Percentiles rank a stretch among this genome's conserved stretches.
Conservation (phyloP, 1,140 invertebrate species). For the Drosophila quadrilineata region DNA sequence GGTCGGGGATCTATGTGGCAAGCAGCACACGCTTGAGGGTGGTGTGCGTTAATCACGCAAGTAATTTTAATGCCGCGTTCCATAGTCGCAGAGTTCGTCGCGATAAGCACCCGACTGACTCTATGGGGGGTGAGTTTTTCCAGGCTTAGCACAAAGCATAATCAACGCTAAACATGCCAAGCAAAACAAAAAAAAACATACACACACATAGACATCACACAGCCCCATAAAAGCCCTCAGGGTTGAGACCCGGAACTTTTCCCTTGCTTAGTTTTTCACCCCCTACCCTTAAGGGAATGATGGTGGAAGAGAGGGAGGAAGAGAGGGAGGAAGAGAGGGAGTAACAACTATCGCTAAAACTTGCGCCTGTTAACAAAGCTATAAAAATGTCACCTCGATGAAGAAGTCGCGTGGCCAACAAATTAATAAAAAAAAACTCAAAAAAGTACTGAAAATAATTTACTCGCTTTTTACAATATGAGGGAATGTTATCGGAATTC, state of each 20-base stretch:
- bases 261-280: too few relatives aligned
- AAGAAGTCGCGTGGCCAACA: constrained; percentile 52
- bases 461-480: constrained; percentile 13
- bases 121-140: constrained; percentile 54
- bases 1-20: neutral
- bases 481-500: neutral
- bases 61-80: constrained; percentile 69
- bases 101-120: constrained; percentile 58
- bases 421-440: constrained; percentile 53
- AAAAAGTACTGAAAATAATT: constrained; percentile 31
- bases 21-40: constrained; percentile 65
- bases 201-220: too few relatives aligned
- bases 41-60: constrained; percentile 78
- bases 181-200: constrained; percentile 68
- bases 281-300: too few relatives aligned
- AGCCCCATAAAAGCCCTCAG: too few relatives aligned
- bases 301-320: neutral
- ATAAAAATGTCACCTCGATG: constrained; percentile 74
- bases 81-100: constrained; percentile 15
- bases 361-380: constrained; percentile 66
- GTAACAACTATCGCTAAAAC: constrained; percentile 17
- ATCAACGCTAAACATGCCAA: constrained; percentile 75
- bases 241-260: neutral
- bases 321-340: neutral
- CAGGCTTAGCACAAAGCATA: constrained; percentile 58